Conservation (phyloP, 2,797 vertebrate genomes). For the Acanthis flammea region DNA sequence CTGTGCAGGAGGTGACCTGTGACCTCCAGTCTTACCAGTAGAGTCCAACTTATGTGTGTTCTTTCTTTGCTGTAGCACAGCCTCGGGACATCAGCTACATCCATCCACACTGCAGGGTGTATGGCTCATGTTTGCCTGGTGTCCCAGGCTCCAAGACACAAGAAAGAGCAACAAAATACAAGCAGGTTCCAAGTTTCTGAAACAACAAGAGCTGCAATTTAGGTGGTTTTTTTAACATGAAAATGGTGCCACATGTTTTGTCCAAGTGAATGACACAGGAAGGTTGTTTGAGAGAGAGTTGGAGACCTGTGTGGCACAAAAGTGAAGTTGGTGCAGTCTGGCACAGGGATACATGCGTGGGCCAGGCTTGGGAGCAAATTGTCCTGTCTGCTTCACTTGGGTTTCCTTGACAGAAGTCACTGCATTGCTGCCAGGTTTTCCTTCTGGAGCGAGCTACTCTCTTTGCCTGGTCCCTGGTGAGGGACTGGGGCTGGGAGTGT, state of each 20-base stretch:
- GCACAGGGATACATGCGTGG: rapidly evolving
- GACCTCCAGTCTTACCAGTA: rapidly evolving
- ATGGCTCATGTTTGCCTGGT: not conserved
- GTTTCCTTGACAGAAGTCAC: not conserved
- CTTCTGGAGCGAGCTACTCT: not conserved
- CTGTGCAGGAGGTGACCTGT: not conserved
- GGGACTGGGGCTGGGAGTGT: not conserved
- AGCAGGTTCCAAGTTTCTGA: not conserved
- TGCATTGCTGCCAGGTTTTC: not conserved
- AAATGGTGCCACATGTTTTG: not conserved
- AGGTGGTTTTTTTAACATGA: rapidly evolving
- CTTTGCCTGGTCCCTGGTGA: not conserved
- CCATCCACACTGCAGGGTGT: not conserved
- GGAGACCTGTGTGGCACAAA: not conserved
- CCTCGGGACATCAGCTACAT: not conserved
- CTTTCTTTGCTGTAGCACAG: not conserved
- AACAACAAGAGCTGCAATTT: not conserved
- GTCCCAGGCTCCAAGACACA: not conserved
- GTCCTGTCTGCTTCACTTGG: not conserved
- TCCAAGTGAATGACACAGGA: not conserved
- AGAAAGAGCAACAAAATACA: not conserved
- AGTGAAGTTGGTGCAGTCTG: not conserved
- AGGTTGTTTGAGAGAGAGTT: not conserved
- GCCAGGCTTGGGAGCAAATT: not conserved
- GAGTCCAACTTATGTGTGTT: not conserved